Evolutionary conservation across 2,888 invertebrate species (phyloP), one percentile per base, ranked within the genome.

Genomic region (Tolmerus cingulatus): DNA sequence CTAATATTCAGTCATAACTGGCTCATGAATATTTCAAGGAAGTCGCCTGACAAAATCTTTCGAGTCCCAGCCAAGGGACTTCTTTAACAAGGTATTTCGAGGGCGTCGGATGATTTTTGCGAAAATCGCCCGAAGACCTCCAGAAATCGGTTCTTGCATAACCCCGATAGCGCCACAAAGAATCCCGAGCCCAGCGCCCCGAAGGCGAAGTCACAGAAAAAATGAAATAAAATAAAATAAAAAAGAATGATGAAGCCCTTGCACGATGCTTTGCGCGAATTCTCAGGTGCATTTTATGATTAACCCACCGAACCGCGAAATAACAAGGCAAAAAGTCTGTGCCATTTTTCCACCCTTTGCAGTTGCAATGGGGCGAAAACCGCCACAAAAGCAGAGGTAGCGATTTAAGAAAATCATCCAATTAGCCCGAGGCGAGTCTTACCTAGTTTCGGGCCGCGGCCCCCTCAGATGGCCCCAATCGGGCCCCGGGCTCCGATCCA

Each of bases 381-480:
- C 1, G 34, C 12, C 27, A 81, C 46, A 81, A 51, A 55, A 55
- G 81, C 51, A 55, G 16, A 16, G 7, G 12, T 27, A 46, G 37
- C 77, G n/a, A 5, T 81, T 16, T 81, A 37, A 57, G 37, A 37
- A 82, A 82, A 82, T 82, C 82, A 82, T 82, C 82, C 82, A 82
- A 82, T 82, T 82, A 82, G 82, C 37, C 51, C 82, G 82, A 82
- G 57, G 82, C 57, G 66, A 82, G 30, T 34, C 66, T 82, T 82
- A 82, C 82, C 82, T 82, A 82, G 51, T 82, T 82, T 79, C 34
- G 40, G 76, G 76, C 76, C 76, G 76, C 76, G 40, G 37, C 37
- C 40, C 76, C 34, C 7, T 19, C 76, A 34, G 14, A 16, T 16
- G 37, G 9, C 76, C 27, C 76, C 34, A 76, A 76, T 76, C 34